A percentile compares a stretch with the other conserved stretches of the same genome.
These are phyloP conservation scores for Nothobranchius kuhntae DNA, from an alignment of 2,113 vertebrate species.

Conservation along the genomic window DNA sequence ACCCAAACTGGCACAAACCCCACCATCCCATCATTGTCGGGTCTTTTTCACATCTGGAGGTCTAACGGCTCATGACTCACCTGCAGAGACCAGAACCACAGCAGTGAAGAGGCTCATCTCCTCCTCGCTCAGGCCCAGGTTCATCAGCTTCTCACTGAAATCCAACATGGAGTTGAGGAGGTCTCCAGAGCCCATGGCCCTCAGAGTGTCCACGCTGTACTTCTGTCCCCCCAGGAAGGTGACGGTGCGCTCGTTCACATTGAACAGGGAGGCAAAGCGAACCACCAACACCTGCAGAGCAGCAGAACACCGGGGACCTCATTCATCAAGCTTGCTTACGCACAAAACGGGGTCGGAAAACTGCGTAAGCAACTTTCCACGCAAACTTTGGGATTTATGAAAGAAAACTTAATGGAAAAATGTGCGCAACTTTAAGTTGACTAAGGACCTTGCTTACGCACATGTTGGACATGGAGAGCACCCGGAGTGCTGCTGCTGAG, in stretches of 20 bases:
- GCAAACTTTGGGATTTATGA: no score
- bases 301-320: not conserved
- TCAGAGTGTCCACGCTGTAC: slow-evolving; percentile 88
- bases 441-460: no score
- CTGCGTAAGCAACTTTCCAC: no score
- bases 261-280: slow-evolving; percentile 91
- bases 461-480: no score
- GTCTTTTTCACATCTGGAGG: no score
- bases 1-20: no score
- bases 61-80: slow-evolving; percentile 67
- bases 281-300: slow-evolving; percentile 91
- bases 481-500: no score
- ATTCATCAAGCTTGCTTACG: no score
- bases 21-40: no score
- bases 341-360: no score
- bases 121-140: slow-evolving; percentile 90
- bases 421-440: no score
- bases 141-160: slow-evolving; percentile 92
- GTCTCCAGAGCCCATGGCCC: slow-evolving; percentile 92
- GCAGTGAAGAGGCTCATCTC: slow-evolving; percentile 98
- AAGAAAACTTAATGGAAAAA: no score
- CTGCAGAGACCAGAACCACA: slow-evolving; percentile 94
- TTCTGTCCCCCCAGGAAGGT: slow-evolving; percentile 94
- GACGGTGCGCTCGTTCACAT: slow-evolving; percentile 88
- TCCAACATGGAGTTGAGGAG: slow-evolving; percentile 96